These are phyloP conservation scores for Mallateleia sp. DNA, from an alignment of 2,888 invertebrate species.

Conservation along the genomic window DNA sequence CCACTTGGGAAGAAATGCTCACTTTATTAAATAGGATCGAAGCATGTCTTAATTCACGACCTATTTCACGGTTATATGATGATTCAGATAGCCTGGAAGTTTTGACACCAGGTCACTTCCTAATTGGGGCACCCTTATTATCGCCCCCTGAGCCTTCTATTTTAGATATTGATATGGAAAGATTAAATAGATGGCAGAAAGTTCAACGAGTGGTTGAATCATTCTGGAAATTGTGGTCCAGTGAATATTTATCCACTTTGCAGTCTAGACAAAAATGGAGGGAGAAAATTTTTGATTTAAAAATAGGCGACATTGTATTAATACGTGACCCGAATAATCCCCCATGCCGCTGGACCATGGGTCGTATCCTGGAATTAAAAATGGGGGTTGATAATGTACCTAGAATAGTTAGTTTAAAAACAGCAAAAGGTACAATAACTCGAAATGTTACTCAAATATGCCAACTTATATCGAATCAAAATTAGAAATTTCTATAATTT, in stretches of 20 bases:
- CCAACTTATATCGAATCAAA: too few relatives aligned
- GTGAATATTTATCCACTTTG: constrained; percentile 79
- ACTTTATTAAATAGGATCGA: constrained; percentile 13
- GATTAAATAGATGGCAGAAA: constrained; percentile 73
- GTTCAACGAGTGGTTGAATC: constrained; percentile 38
- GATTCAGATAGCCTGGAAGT: constrained; percentile 7
- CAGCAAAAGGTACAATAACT: background rate
- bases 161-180: constrained; percentile 53
- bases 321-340: constrained; percentile 1
- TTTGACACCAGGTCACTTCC: constrained; percentile 18
- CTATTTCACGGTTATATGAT: constrained; percentile 4
- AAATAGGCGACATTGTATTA: constrained; percentile 17
- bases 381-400: background rate
- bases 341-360: constrained; percentile 31
- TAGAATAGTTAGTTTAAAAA: background rate
- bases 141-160: constrained; percentile 72
- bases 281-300: background rate
- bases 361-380: background rate
- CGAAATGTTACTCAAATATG: background rate
- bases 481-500: background rate
- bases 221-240: constrained; percentile 78
- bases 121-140: background rate
- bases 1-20: constrained; percentile 3
- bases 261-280: constrained; percentile 80
- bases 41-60: constrained; percentile 26